Percentiles rank a stretch among this genome's conserved stretches.
Evolutionary conservation across 2,797 vertebrate species (phyloP).

Genomic region (Silurus lanzhouensis): DNA sequence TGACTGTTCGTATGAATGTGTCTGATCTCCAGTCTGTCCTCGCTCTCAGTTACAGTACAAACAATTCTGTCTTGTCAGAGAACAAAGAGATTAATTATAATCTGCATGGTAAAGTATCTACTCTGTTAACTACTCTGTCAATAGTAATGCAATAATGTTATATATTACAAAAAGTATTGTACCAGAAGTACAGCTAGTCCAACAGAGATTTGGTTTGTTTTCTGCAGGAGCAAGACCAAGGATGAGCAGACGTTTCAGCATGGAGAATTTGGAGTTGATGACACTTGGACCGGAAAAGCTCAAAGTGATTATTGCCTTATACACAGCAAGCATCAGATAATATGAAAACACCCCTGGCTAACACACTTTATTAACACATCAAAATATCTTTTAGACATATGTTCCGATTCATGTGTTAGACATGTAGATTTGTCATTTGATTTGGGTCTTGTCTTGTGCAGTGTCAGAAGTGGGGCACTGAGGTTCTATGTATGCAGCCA

Average conservation of each 20-base stretch:
- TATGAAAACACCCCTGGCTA: not conserved
- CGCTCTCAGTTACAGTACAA: slow-evolving; percentile 92
- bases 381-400: not conserved
- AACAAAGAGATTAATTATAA: slow-evolving; percentile 78
- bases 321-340: not conserved
- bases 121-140: not conserved
- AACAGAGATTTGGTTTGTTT: not conserved
- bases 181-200: not conserved
- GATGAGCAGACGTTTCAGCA: slow-evolving; percentile 87
- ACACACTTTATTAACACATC: not conserved
- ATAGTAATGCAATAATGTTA: not conserved
- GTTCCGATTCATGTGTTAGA: not conserved
- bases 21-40: slow-evolving; percentile 95
- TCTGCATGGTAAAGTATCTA: slow-evolving; percentile 73
- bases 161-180: not conserved
- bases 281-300: slow-evolving; percentile 96
- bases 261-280: slow-evolving; percentile 98
- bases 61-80: slow-evolving; percentile 85
- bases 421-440: not conserved
- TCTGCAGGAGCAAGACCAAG: slow-evolving; percentile 81
- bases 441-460: slow-evolving; percentile 56
- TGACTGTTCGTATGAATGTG: slow-evolving; percentile 94
- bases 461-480: slow-evolving; percentile 92
- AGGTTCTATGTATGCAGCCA: slow-evolving; percentile 88
- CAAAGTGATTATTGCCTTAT: slow-evolving; percentile 57